Percentiles rank a stretch among this genome's conserved stretches.
Evolutionary conservation across 2,888 invertebrate genomes (phyloP).

Genomic region (Cryptus armator): DNA sequence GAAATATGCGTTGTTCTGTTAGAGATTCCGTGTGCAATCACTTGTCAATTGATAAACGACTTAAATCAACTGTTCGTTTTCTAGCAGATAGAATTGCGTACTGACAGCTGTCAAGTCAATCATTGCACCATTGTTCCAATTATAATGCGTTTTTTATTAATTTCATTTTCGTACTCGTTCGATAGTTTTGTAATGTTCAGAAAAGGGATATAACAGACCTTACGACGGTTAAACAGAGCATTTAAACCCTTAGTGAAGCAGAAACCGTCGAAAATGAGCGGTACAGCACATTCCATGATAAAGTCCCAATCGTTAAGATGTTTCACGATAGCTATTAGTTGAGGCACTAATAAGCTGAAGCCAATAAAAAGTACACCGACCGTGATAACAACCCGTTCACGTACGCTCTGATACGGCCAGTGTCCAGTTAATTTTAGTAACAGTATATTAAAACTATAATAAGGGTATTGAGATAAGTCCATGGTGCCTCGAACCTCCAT

Average conservation of each 20-base stretch:
- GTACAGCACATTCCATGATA: slow-evolving; percentile 33
- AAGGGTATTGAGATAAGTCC: slow-evolving; percentile 27
- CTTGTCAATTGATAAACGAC: too few species aligned
- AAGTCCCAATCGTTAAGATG: slow-evolving; percentile 39
- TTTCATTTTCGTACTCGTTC: too few species aligned
- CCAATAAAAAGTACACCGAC: background rate
- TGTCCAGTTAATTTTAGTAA: slow-evolving; percentile 37
- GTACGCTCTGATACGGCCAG: slow-evolving; percentile 48
- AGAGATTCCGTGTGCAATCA: too few species aligned
- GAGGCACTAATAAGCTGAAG: slow-evolving; percentile 31
- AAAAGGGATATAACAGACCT: slow-evolving; percentile 17
- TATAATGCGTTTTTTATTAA: too few species aligned
- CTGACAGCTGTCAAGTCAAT: too few species aligned
- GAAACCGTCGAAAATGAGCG: slow-evolving; percentile 1
- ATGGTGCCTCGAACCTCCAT: slow-evolving; percentile 12
- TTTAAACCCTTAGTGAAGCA: slow-evolving; percentile 15
- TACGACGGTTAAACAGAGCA: slow-evolving; percentile 20
- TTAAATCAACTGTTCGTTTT: too few species aligned
- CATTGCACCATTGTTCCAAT: too few species aligned
- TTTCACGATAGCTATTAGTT: slow-evolving; percentile 21
- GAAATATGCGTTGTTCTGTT: too few species aligned
- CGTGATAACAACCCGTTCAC: background rate
- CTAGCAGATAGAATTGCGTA: too few species aligned
- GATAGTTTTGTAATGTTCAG: too few species aligned
- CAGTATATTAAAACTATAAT: slow-evolving; percentile 43